Base-by-base conservation (phyloP, 2,888 invertebrate genomes). In the Celastrina argiolus region DNA sequence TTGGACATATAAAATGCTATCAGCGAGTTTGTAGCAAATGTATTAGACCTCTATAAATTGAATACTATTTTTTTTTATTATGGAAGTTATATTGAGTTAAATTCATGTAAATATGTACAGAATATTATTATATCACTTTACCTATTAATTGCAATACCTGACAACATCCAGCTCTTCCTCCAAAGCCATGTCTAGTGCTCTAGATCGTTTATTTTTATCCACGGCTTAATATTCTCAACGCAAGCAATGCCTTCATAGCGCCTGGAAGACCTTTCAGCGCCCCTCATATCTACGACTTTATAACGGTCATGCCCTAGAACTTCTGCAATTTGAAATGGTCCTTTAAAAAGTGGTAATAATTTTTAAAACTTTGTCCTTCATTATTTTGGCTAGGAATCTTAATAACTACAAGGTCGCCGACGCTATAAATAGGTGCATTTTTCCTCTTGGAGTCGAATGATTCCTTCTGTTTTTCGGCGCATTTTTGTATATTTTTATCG, bases 321-420 rank as follows among this genome's bases (percentile, higher is more conserved):
- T 12, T 68, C 66, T 22, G 56, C 67, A 7, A 71, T 64, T 63
- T 69, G 63, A 69, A 71, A 69, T 1, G 71, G 67, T 5, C 71
- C 68, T 59, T 71, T 71, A 31, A 65, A 69, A 8, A 59, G 14
- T 12, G 69, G 67, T 36, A 71, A 42, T 34, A 71, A 41, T n/a
- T n/a, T 42, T 71, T 68, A 2, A 39, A 66, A 51, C 70, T 71
- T 64, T 63, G 39, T 0, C 68, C 71, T 61, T 69, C 67, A 64
- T 71, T 71, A 16, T 34, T 39, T 36, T 68, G 66, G 12, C 68
- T 69, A 26, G 28, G 34, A 18, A 68, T 67, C 42, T 67, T 68
- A 10, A 66, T 56, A 5, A 70, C 18, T 2, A 64, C 61, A 8
- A 61, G 34, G 16, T 61, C 61, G 34, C 45, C 45, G 8, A 63